Evolutionary conservation across 2,113 vertebrate species (phyloP).

Genomic region (Microcebus ravelobensis): DNA sequence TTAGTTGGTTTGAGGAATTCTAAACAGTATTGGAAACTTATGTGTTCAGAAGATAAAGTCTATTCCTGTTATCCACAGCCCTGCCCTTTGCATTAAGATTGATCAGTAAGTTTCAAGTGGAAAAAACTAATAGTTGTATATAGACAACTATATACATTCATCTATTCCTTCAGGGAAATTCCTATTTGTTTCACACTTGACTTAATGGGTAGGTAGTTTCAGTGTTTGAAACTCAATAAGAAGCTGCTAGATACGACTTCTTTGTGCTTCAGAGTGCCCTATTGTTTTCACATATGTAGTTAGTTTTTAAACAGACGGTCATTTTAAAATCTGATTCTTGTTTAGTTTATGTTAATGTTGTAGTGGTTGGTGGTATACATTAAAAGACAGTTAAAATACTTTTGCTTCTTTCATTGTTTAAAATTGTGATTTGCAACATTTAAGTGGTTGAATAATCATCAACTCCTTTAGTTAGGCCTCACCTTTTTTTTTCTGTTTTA

Average conservation of each 20-base stretch:
- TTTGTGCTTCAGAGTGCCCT: not conserved
- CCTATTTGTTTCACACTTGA: constrained; percentile 37
- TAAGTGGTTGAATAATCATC: not conserved
- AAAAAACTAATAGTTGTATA: not conserved
- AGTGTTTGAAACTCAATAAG: not conserved
- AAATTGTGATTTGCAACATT: constrained; percentile 33
- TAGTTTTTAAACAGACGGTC: not conserved
- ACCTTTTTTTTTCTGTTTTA: constrained; percentile 45
- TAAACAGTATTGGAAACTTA: not conserved
- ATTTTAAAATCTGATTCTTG: constrained; percentile 19
- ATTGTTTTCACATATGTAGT: constrained; percentile 2
- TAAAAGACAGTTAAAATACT: not conserved
- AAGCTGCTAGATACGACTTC: constrained; percentile 7
- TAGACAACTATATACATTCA: not conserved
- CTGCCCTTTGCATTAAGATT: not conserved
- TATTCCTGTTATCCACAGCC: not conserved
- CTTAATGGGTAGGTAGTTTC: constrained; percentile 30
- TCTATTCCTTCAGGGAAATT: constrained; percentile 46
- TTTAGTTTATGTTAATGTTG: constrained; percentile 17
- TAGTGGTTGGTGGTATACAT: not conserved
- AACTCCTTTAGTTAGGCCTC: not conserved
- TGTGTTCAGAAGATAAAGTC: not conserved
- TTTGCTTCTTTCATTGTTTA: constrained; percentile 14
- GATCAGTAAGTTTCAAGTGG: constrained; percentile 3
- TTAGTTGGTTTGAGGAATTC: constrained; percentile 36